phyloP scores from a whole-genome alignment of 2,888 invertebrate genomes.

The Stenodera caucasica region DNA sequence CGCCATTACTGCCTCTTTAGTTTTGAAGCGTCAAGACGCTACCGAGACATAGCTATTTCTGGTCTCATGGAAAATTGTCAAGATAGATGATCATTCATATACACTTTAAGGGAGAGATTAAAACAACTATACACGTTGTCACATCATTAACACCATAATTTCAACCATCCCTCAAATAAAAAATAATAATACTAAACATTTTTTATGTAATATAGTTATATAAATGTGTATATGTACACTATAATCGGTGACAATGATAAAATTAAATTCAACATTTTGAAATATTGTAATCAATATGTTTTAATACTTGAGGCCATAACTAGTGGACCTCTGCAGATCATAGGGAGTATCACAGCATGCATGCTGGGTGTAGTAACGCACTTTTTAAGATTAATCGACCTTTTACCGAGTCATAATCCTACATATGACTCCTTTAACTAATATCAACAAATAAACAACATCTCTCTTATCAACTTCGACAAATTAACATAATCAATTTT shows the following conservation, averaged over 20 bases:
- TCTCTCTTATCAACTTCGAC: slow-evolving; percentile 30
- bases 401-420: slow-evolving; percentile 41
- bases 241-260: neutral
- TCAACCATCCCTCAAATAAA: neutral
- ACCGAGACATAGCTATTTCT: slow-evolving; percentile 32
- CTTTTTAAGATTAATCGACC: slow-evolving; percentile 42
- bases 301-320: slow-evolving; percentile 40
- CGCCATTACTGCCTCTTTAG: slow-evolving; percentile 49
- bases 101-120: slow-evolving; percentile 34
- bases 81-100: slow-evolving; percentile 37
- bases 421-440: slow-evolving; percentile 44
- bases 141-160: slow-evolving; percentile 20
- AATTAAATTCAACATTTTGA: slow-evolving; percentile 8
- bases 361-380: slow-evolving; percentile 31
- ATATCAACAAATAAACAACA: slow-evolving; percentile 39
- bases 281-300: slow-evolving; percentile 25
- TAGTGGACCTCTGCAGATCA: slow-evolving; percentile 39
- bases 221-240: no score
- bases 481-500: slow-evolving; percentile 20
- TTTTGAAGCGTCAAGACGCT: slow-evolving; percentile 42
- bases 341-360: slow-evolving; percentile 34
- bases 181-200: slow-evolving; percentile 5
- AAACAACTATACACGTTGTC: slow-evolving; percentile 29
- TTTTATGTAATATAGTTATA: no score
- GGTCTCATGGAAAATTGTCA: slow-evolving; percentile 35